Percentiles rank a stretch among this genome's conserved stretches.
Evolutionary conservation across 2,797 vertebrate species (phyloP).

Genomic region (Ambastaia sidthimunki): DNA sequence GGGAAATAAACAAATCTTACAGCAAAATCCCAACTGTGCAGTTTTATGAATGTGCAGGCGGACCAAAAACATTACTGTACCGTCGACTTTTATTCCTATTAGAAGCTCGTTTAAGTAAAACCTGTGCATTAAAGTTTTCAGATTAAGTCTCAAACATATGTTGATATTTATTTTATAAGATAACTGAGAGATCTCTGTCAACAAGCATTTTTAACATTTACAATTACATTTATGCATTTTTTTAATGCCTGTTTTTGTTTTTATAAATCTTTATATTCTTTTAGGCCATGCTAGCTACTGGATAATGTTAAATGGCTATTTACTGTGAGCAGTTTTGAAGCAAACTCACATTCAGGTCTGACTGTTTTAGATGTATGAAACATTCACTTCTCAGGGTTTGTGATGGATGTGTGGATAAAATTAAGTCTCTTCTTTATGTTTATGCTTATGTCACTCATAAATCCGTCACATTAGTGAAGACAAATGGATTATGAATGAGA

Average conservation of each 20-base stretch:
- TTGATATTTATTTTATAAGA: conserved; percentile 32
- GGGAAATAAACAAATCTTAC: conserved; percentile 56
- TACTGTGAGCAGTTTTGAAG: background rate
- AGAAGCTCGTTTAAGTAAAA: conserved; percentile 45
- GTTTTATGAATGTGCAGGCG: conserved; percentile 52
- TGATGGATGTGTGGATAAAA: background rate
- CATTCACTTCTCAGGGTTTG: background rate
- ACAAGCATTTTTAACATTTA: no score
- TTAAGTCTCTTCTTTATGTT: background rate
- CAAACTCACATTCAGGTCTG: background rate
- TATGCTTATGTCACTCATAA: background rate
- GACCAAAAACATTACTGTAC: conserved; percentile 47
- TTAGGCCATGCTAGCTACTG: background rate
- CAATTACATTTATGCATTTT: background rate
- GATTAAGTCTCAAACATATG: conserved; percentile 41
- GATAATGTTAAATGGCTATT: background rate
- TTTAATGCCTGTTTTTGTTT: no score
- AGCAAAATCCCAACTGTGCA: conserved; percentile 61
- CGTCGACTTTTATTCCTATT: conserved; percentile 53
- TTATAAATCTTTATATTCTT: no score
- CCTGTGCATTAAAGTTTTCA: conserved; percentile 23
- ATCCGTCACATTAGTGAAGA: background rate
- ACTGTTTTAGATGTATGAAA: conserved; percentile 16
- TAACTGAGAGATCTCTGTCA: background rate
- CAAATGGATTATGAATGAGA: background rate